Evolutionary conservation across 1,140 invertebrate genomes (phyloP), one percentile per base, ranked within the genome.

Genomic region (Macrostomum lignano): DNA sequence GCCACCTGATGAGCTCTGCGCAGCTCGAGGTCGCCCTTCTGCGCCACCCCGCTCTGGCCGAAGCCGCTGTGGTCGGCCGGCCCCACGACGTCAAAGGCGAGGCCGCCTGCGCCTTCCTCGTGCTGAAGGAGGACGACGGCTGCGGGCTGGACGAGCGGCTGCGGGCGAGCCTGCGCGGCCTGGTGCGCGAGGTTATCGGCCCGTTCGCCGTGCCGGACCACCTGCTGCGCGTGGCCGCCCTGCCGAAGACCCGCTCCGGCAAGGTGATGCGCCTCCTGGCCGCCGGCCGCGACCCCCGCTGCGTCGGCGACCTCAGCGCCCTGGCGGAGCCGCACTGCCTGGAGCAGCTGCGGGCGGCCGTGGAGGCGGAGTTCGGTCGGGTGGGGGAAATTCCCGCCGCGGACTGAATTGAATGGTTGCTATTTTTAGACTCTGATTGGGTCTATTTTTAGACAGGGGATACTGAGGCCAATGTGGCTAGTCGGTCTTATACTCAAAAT

Each of bases 241-340:
- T 96, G 31, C 86, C 88, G 1, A 96, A 96, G 58, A 94, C 88
- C 0, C 66, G 86, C 23, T 93, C 82, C 2, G 88, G 88, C 2
- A 96, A 96, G 60, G 93, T 94, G 26, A 93, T 94, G 78, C 66
- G 88, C 25, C 63, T n/a, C n/a, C n/a, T n/a, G n/a, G n/a, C n/a
- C n/a, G n/a, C n/a, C n/a, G n/a, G n/a, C n/a, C n/a, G n/a, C n/a
- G n/a, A n/a, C n/a, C n/a, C n/a, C n/a, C n/a, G n/a, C n/a, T n/a
- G n/a, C n/a, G n/a, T n/a, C n/a, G n/a, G n/a, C n/a, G n/a, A n/a
- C n/a, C n/a, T n/a, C n/a, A n/a, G n/a, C n/a, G n/a, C n/a, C n/a
- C n/a, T n/a, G n/a, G n/a, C n/a, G n/a, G n/a, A n/a, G n/a, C n/a
- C n/a, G n/a, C n/a, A n/a, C n/a, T n/a, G n/a, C n/a, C n/a, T n/a